Evolutionary conservation across 1,140 invertebrate species (phyloP).

Genomic region (Saccostrea cuccullata): DNA sequence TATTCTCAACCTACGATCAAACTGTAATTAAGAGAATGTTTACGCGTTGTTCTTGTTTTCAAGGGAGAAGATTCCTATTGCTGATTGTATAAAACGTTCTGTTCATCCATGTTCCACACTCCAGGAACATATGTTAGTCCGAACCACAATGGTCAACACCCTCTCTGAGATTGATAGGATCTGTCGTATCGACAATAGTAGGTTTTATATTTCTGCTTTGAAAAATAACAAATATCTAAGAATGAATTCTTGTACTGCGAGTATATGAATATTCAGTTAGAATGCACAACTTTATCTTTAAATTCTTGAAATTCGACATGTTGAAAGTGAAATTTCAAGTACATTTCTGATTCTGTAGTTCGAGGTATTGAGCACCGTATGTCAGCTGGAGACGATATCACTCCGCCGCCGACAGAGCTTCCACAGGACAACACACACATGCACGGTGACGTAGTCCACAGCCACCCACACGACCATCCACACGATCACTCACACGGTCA

Average conservation of each 20-base stretch:
- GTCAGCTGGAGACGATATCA: background rate
- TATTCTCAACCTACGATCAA: background rate
- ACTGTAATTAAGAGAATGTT: background rate
- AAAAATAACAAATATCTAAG: too few relatives aligned
- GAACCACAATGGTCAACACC: slow-evolving; percentile 47
- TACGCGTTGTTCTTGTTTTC: background rate
- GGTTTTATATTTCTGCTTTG: background rate
- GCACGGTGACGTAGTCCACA: slow-evolving; percentile 2
- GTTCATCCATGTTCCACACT: slow-evolving; percentile 32
- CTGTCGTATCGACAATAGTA: slow-evolving; percentile 53
- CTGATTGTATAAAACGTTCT: slow-evolving; percentile 44
- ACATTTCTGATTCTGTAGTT: background rate
- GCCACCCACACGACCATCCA: background rate
- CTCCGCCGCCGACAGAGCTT: background rate
- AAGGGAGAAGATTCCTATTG: slow-evolving; percentile 47
- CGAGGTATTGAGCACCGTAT: slow-evolving; percentile 12
- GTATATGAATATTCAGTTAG: too few relatives aligned
- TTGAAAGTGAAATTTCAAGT: too few relatives aligned
- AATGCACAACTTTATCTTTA: too few relatives aligned
- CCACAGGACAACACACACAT: background rate
- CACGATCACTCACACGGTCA: background rate
- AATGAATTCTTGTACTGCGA: too few relatives aligned
- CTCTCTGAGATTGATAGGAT: slow-evolving; percentile 49
- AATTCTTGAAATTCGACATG: too few relatives aligned
- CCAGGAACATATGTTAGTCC: slow-evolving; percentile 47